Base-by-base conservation (phyloP, 2,113 vertebrate genomes). In the Crocuta crocuta region DNA sequence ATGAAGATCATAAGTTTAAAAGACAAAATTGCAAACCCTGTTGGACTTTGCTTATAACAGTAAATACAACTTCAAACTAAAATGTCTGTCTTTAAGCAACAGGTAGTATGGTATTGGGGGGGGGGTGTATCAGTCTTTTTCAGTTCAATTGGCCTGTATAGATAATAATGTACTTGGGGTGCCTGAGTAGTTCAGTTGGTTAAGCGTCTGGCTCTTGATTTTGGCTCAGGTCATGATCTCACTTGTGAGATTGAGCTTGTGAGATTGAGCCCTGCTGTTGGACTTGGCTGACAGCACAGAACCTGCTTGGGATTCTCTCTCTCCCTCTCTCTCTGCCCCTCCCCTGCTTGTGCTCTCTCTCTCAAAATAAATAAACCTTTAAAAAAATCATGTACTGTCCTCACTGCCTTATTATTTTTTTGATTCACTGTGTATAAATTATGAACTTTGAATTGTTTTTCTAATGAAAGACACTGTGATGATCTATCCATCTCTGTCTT, bases 401-500 rank as follows among this genome's bases (percentile, higher is more conserved):
- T 74, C 7, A 73, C 1, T 53, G 50, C 15, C 85, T 90, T 68
- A 65, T 70, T 78, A 50, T 79, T 97, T 76, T 88, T 91, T 93
- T 70, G 55, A 71, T 68, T 43, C 31, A 70, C 39, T 88, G 5
- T 39, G 70, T 65, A 10, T 85, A 91, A 93, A 88, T 88, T 45
- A 65, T 43, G 24, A 97, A 79, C n/a, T 68, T 83, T 21, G 71
- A 73, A 89, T 83, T 74, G 45, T 88, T 98, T 94, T 93, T 53
- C 74, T 63, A 76, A 85, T 58, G 43, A 73, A 96, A 86, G 50
- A 84, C 58, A 68, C 63, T 70, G 73, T 39, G 71, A 91, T 70
- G 81, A 63, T 78, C 33, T 26, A 23, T 26, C 21, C n/a, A 87
- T 12, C 10, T 70, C 50, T 87, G 11, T 50, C 80, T 95, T 83